These are phyloP conservation scores for Scytalopus superciliaris DNA, from an alignment of 2,113 vertebrate genomes.

Conservation along the genomic window DNA sequence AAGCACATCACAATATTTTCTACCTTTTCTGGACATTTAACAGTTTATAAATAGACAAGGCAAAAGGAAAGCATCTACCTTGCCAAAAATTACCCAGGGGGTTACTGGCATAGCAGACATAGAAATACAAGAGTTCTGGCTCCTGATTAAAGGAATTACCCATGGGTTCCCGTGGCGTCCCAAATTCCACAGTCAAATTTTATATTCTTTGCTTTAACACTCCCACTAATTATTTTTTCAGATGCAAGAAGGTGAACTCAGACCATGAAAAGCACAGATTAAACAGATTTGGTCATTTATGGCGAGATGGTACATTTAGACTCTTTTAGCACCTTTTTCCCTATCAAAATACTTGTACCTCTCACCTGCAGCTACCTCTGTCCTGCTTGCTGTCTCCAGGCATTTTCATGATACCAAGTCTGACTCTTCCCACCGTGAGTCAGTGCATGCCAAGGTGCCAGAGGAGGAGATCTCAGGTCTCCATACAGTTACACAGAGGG, in stretches of 20 bases:
- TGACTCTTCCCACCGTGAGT: neutral
- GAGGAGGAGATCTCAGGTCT: neutral
- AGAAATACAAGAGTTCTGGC: neutral
- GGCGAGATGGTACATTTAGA: neutral
- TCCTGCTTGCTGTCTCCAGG: neutral
- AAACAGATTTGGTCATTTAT: neutral
- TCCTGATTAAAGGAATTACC: neutral
- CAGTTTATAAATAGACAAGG: neutral
- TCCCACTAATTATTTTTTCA: neutral
- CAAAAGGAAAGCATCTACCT: neutral
- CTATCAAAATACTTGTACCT: neutral
- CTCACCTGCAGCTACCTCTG: neutral
- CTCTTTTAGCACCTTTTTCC: neutral
- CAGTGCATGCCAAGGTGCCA: neutral
- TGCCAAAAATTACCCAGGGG: neutral
- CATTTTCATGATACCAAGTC: neutral
- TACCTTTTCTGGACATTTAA: neutral
- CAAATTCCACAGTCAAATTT: neutral
- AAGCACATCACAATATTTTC: neutral
- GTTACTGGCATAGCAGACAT: fast-evolving
- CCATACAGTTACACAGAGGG: neutral
- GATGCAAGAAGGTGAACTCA: neutral
- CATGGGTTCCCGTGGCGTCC: neutral
- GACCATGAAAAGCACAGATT: neutral
- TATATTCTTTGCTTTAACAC: neutral